Evolutionary conservation across 2,888 invertebrate genomes (phyloP).

Genomic region (Mactromeris polynyma): DNA sequence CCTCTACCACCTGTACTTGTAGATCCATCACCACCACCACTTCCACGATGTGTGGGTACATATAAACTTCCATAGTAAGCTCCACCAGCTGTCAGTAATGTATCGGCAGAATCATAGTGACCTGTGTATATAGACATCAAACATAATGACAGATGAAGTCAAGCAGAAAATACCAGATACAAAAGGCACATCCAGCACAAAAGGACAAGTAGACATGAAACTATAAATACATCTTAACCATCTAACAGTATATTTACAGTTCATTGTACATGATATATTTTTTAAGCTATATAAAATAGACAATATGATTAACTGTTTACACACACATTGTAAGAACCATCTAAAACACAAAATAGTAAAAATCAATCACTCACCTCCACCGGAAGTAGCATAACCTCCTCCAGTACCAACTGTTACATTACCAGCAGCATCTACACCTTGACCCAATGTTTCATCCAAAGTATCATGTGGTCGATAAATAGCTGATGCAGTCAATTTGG

Average conservation of each 20-base stretch:
- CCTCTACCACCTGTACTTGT: slow-evolving; percentile 72
- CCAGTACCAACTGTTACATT: slow-evolving; percentile 68
- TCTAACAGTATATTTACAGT: not conserved
- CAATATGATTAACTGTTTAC: too few relatives aligned
- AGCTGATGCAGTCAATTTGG: slow-evolving; percentile 74
- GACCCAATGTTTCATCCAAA: slow-evolving; percentile 69
- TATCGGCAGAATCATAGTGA: slow-evolving; percentile 42
- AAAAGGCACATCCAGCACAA: not conserved
- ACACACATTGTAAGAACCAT: not conserved
- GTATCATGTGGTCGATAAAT: slow-evolving; percentile 74
- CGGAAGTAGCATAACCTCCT: slow-evolving; percentile 79
- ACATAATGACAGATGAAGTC: not conserved
- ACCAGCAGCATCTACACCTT: slow-evolving; percentile 54
- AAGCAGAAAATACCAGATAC: not conserved
- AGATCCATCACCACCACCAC: slow-evolving; percentile 71
- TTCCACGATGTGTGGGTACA: slow-evolving; percentile 71
- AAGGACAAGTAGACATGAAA: too few relatives aligned
- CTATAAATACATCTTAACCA: not conserved
- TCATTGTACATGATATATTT: not conserved
- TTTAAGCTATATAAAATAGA: too few relatives aligned
- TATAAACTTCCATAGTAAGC: slow-evolving; percentile 75
- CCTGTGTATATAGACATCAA: slow-evolving; percentile 22
- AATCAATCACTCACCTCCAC: slow-evolving; percentile 68
- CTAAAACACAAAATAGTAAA: not conserved
- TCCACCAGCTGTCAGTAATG: slow-evolving; percentile 62